Evolutionary conservation across 2,113 vertebrate species (phyloP).

Genomic region (Tenebrosternarchus preto): DNA sequence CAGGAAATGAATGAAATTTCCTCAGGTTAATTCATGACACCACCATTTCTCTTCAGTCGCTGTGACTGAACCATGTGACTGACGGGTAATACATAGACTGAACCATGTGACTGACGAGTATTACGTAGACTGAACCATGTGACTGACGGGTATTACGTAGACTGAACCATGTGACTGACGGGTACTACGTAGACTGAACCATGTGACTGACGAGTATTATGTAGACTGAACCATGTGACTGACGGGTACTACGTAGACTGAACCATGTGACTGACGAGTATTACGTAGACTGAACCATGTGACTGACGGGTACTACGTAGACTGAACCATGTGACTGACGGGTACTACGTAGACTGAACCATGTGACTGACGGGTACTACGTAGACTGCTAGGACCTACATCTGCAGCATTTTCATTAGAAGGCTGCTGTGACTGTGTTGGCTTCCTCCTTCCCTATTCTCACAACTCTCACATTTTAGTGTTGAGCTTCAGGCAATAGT

Average conservation of each 20-base stretch:
- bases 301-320: neutral
- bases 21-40: neutral
- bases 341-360: neutral
- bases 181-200: neutral
- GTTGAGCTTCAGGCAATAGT: conserved; percentile 11
- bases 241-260: neutral
- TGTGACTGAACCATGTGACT: neutral
- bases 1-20: neutral
- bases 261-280: too few species aligned
- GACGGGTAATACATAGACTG: conserved; percentile 18
- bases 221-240: neutral
- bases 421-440: neutral
- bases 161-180: neutral
- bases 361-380: too few species aligned
- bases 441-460: neutral
- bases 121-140: neutral
- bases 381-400: neutral
- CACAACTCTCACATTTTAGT: neutral
- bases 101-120: too few species aligned
- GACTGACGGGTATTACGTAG: neutral
- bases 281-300: neutral
- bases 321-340: neutral
- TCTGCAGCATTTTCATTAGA: conserved; percentile 4
- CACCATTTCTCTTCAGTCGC: conserved; percentile 6
- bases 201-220: too few species aligned